These are phyloP conservation scores for Xiphydria camelus DNA, from an alignment of 2,888 invertebrate species.

Conservation along the genomic window DNA sequence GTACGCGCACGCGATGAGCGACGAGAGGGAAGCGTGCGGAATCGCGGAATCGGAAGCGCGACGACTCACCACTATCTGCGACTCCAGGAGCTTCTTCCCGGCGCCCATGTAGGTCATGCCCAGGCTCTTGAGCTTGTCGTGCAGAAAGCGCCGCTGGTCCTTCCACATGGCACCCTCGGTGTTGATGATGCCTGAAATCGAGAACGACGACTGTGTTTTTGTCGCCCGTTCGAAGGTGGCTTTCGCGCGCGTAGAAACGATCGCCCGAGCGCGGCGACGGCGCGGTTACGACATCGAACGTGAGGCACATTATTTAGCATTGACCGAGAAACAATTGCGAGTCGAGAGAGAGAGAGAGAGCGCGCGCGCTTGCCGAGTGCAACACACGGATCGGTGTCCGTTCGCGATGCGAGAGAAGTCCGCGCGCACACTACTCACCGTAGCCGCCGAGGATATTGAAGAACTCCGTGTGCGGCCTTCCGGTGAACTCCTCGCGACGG, in stretches of 20 bases:
- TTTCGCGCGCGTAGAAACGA: constrained; percentile 5
- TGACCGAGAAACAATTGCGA: constrained; percentile 18
- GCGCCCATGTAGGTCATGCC: constrained; percentile 86
- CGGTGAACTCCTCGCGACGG: constrained; percentile 84
- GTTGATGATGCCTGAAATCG: constrained; percentile 79
- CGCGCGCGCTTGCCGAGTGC: too few relatives aligned
- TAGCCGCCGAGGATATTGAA: constrained; percentile 86
- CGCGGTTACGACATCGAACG: constrained; percentile 19
- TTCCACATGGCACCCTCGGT: constrained; percentile 89
- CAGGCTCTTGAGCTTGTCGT: constrained; percentile 81
- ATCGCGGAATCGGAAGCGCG: too few relatives aligned
- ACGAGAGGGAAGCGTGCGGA: too few relatives aligned
- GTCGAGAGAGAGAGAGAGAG: too few relatives aligned
- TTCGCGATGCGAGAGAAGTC: constrained; percentile 15
- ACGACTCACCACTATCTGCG: constrained; percentile 75
- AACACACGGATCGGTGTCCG: too few relatives aligned
- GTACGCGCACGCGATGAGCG: not conserved
- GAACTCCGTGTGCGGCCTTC: constrained; percentile 83
- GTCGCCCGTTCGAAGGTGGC: too few relatives aligned
- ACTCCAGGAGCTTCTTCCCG: constrained; percentile 81
- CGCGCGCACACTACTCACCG: constrained; percentile 66
- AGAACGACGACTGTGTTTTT: constrained; percentile 4
- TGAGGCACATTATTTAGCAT: constrained; percentile 20
- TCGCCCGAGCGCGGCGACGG: constrained; percentile 3
- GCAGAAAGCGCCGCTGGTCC: constrained; percentile 84